A percentile compares a stretch with the other conserved stretches of the same genome.
Evolutionary conservation across 2,888 invertebrate species (phyloP).

Genomic region (Yponomeuta sedellus): DNA sequence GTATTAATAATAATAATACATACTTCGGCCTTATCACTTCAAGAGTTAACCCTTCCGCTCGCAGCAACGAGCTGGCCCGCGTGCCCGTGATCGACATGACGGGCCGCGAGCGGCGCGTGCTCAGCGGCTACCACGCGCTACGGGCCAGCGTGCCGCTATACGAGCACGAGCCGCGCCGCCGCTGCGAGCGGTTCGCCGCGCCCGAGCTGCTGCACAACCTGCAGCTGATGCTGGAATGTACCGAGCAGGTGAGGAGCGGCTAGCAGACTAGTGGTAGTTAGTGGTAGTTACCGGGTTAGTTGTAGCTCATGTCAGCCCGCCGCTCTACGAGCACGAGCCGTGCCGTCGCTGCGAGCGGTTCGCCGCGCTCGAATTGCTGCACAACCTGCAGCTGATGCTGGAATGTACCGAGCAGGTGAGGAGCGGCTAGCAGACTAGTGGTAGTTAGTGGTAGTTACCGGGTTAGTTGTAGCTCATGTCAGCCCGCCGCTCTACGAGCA

Average conservation of each 20-base stretch:
- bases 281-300: no score
- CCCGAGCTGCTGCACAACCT: constrained; percentile 96
- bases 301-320: constrained; percentile 81
- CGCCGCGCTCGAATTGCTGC: constrained; percentile 90
- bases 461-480: no score
- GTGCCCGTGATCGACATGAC: constrained; percentile 99
- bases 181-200: constrained; percentile 82
- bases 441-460: no score
- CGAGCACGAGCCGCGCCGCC: constrained; percentile 79
- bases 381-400: constrained; percentile 93
- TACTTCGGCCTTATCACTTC: no score
- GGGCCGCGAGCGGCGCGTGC: constrained; percentile 93
- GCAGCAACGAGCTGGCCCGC: constrained; percentile 82
- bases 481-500: constrained; percentile 80
- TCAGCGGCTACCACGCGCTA: constrained; percentile 95
- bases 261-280: no score
- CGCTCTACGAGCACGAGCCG: constrained; percentile 79
- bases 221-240: constrained; percentile 91
- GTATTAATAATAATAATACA: no score
- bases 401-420: constrained; percentile 93
- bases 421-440: no score
- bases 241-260: constrained; percentile 83
- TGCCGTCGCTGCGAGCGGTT: constrained; percentile 81
- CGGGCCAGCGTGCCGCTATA: constrained; percentile 81
- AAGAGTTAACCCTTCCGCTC: not conserved